Evolutionary conservation across 1,140 invertebrate genomes (phyloP).

Genomic region (Drosophila kanapiae): DNA sequence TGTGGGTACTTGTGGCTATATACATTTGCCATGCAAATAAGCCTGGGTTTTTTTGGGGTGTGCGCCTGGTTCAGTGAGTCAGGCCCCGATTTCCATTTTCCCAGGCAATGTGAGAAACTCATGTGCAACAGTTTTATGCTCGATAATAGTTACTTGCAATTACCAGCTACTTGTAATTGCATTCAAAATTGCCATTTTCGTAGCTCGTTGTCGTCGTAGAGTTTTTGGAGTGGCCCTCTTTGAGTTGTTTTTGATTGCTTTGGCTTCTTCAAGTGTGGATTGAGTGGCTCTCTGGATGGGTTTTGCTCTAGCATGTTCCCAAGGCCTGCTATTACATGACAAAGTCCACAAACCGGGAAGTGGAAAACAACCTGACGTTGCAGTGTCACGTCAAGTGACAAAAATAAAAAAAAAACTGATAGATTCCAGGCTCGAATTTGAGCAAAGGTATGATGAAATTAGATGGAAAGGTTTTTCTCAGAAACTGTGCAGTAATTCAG

Average conservation of each 20-base stretch:
- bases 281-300: slow-evolving; percentile 10
- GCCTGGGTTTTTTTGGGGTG: slow-evolving; percentile 7
- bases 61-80: slow-evolving; percentile 20
- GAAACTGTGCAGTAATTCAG: slow-evolving; percentile 22
- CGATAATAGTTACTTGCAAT: slow-evolving; percentile 43
- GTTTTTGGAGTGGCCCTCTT: slow-evolving; percentile 34
- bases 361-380: slow-evolving; percentile 14
- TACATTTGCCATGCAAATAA: slow-evolving; percentile 8
- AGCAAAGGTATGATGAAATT: slow-evolving; percentile 13
- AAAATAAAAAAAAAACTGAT: slow-evolving; percentile 6
- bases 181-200: slow-evolving; percentile 56
- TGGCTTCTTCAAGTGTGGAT: not conserved
- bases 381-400: not conserved
- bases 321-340: slow-evolving; percentile 36
- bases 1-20: slow-evolving; percentile 6
- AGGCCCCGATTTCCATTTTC: slow-evolving; percentile 1
- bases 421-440: slow-evolving; percentile 1
- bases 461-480: not conserved
- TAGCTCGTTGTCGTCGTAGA: slow-evolving; percentile 31
- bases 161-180: slow-evolving; percentile 63
- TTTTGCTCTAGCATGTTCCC: slow-evolving; percentile 27
- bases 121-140: slow-evolving; percentile 69
- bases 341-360: slow-evolving; percentile 35
- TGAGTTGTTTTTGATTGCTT: slow-evolving; percentile 37
- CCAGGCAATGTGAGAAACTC: not conserved